These are phyloP conservation scores for Acrocyrtus sp. DNA, from an alignment of 2,888 invertebrate species.

Conservation along the genomic window DNA sequence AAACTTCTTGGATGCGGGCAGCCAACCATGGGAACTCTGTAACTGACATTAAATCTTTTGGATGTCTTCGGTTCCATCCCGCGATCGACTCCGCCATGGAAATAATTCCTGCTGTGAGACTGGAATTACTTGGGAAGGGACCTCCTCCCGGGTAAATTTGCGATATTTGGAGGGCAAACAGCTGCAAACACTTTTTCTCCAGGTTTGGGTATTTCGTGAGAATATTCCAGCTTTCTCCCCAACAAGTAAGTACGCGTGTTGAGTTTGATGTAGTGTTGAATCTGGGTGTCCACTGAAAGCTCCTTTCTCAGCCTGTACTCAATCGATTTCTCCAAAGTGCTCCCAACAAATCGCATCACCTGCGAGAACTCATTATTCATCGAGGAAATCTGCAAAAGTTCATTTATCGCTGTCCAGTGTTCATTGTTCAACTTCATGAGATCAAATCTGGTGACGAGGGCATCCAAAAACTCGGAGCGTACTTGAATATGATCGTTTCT, in stretches of 20 bases:
- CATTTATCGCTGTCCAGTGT: constrained; percentile 53
- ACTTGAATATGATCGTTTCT: constrained; percentile 56
- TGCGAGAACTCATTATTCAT: constrained; percentile 54
- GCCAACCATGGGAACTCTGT: constrained; percentile 48
- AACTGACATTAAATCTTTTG: constrained; percentile 39
- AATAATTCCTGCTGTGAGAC: constrained; percentile 46
- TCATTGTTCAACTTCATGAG: constrained; percentile 38
- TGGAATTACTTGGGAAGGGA: constrained; percentile 46
- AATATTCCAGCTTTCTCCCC: constrained; percentile 53
- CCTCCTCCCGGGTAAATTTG: constrained; percentile 40
- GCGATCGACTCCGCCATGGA: constrained; percentile 45
- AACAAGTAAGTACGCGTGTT: constrained; percentile 49
- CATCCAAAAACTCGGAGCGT: constrained; percentile 45
- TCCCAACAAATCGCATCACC: constrained; percentile 22
- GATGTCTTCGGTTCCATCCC: constrained; percentile 51
- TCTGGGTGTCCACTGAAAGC: constrained; percentile 42
- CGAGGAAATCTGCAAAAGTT: constrained; percentile 52
- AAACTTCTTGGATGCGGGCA: constrained; percentile 39
- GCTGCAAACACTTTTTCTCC: constrained; percentile 45
- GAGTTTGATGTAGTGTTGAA: constrained; percentile 55
- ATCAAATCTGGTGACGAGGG: constrained; percentile 38
- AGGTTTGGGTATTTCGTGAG: constrained; percentile 17
- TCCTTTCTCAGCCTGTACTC: constrained; percentile 34
- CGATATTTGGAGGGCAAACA: constrained; percentile 40
- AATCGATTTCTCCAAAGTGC: constrained; percentile 50